phyloP scores from a whole-genome alignment of 2,888 invertebrate genomes.

The Catocala sponsa region DNA sequence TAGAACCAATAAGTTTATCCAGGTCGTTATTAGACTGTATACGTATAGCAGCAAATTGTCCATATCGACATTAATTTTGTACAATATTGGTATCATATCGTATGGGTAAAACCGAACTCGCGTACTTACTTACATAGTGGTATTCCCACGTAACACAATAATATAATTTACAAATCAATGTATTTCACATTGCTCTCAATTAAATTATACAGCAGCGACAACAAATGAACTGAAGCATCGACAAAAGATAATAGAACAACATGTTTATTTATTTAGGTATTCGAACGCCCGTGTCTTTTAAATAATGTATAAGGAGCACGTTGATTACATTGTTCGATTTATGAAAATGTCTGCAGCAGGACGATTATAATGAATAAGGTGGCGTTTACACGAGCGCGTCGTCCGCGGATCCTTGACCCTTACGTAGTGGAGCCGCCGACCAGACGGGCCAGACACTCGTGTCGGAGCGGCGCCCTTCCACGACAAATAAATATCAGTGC shows the following conservation, averaged over 20 bases:
- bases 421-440: conserved; percentile 34
- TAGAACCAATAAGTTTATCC: too few species aligned
- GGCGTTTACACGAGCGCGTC: conserved; percentile 63
- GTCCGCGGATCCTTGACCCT: conserved; percentile 74
- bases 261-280: not conserved
- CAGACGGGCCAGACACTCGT: conserved; percentile 60
- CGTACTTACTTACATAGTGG: too few species aligned
- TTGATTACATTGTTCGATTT: conserved; percentile 40
- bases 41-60: too few species aligned
- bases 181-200: too few species aligned
- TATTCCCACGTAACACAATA: too few species aligned
- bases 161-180: too few species aligned
- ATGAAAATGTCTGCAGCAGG: conserved; percentile 40
- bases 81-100: too few species aligned
- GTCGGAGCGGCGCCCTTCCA: conserved; percentile 66
- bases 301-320: conserved; percentile 32
- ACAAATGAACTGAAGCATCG: too few species aligned
- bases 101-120: too few species aligned
- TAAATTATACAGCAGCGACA: not conserved
- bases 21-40: too few species aligned
- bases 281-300: not conserved
- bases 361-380: conserved; percentile 53
- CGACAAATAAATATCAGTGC: conserved; percentile 64
- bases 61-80: too few species aligned
- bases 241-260: too few species aligned